Percentiles rank a stretch among this genome's conserved stretches.
Conservation (phyloP, 2,113 vertebrate species). For the Naja naja region DNA sequence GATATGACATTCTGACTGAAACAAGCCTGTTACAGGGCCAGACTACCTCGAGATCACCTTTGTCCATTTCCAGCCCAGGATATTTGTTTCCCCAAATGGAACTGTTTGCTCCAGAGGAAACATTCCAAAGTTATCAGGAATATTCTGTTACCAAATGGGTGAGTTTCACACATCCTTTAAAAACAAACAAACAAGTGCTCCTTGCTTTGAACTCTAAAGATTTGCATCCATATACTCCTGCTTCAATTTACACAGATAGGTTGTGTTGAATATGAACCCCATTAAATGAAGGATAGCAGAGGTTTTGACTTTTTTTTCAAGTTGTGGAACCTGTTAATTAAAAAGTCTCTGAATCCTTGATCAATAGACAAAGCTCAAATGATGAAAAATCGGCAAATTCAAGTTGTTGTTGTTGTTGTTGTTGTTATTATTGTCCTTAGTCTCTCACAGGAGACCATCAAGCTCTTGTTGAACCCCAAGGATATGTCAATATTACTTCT, state of each 20-base stretch:
- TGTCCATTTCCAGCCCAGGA: not conserved
- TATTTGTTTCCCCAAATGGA: not conserved
- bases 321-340: not conserved
- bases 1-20: not conserved
- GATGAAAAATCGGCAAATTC: not conserved
- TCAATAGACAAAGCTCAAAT: not conserved
- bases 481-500: not conserved
- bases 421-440: not conserved
- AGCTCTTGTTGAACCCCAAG: not conserved
- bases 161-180: not conserved
- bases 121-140: not conserved
- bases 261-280: not conserved
- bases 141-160: not conserved
- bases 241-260: not conserved
- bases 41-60: not conserved
- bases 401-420: not conserved
- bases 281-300: not conserved
- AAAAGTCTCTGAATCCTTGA: not conserved
- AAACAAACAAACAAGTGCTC: not conserved
- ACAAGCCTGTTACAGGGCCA: not conserved
- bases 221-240: not conserved
- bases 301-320: not conserved
- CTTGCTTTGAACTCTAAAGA: not conserved
- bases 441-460: not conserved
- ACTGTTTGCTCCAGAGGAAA: not conserved